A percentile compares a stretch with the other conserved stretches of the same genome.
phyloP scores from a whole-genome alignment of 2,797 vertebrate species.

The Ara ararauna region DNA sequence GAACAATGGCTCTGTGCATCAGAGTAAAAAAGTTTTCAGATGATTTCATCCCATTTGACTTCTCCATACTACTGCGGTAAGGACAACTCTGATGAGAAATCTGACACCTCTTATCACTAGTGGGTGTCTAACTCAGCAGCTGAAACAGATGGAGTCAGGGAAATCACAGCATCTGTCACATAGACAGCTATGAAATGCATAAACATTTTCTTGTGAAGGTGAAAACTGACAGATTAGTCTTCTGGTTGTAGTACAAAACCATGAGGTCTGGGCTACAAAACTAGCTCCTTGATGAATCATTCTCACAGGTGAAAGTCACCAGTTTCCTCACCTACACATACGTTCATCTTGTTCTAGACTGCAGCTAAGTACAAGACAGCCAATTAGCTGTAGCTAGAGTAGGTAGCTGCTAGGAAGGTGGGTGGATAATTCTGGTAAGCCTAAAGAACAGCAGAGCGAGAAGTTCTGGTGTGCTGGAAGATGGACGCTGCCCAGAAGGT shows the following conservation, averaged over 20 bases:
- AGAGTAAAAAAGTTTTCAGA: slow-evolving; percentile 55
- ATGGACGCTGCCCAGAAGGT: not conserved
- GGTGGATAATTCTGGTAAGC: not conserved
- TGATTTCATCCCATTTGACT: slow-evolving; percentile 65
- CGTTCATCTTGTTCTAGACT: not conserved
- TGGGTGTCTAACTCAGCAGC: slow-evolving; percentile 56
- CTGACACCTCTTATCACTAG: slow-evolving; percentile 57
- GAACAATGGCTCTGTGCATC: slow-evolving; percentile 33
- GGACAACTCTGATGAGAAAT: slow-evolving; percentile 57
- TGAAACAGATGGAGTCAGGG: slow-evolving; percentile 61
- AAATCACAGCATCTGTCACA: slow-evolving; percentile 67
- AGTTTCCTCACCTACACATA: not conserved
- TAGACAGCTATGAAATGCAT: slow-evolving; percentile 40
- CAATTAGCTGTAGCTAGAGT: not conserved
- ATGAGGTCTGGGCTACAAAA: slow-evolving; percentile 2
- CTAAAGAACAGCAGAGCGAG: not conserved
- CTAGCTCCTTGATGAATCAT: slow-evolving; percentile 8
- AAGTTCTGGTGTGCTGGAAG: not conserved
- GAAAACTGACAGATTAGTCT: slow-evolving; percentile 51
- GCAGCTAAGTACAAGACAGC: not conserved
- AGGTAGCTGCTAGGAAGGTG: not conserved
- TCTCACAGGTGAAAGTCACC: slow-evolving; percentile 5
- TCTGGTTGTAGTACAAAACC: slow-evolving; percentile 26
- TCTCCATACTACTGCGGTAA: slow-evolving; percentile 27
- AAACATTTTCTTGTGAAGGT: slow-evolving; percentile 49